Percentiles rank a stretch among this genome's conserved stretches.
Evolutionary conservation across 2,113 vertebrate species (phyloP).

Genomic region (human (Homo sapiens)): GRCh38 chr11:98939001-98939500

Average conservation of each 20-base stretch:
- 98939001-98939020: neutral
- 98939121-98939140: neutral
- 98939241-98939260: neutral
- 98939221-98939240: neutral
- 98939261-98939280: neutral
- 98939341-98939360: neutral
- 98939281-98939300: neutral
- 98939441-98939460: neutral
- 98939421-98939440: neutral
- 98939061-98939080: neutral
- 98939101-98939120: neutral
- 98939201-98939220: neutral
- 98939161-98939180: neutral
- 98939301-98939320: neutral
- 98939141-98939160: neutral
- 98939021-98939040: neutral
- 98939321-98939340: neutral
- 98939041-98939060: neutral
- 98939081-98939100: too few species aligned
- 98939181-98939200: neutral
- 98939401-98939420: neutral
- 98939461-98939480: neutral
- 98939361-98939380: neutral
- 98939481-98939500: neutral
- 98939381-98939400: neutral